A percentile compares a stretch with the other conserved stretches of the same genome.
These are phyloP conservation scores for Aphaenogaster floridana DNA, from an alignment of 1,140 invertebrate species.

Conservation along the genomic window DNA sequence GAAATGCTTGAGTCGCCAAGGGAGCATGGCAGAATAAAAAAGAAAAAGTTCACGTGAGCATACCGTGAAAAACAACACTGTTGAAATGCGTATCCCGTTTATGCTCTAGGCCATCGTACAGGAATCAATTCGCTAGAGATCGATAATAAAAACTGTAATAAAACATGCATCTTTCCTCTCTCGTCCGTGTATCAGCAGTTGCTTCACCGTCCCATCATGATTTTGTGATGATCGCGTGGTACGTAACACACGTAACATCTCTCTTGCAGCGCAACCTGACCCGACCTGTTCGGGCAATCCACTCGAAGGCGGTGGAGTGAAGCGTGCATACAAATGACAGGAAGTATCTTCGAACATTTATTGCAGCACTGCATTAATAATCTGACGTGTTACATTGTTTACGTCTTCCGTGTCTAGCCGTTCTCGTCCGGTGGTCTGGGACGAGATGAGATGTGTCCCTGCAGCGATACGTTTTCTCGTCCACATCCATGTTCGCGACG, in stretches of 20 bases:
- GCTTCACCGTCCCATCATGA: not conserved
- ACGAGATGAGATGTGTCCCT: constrained; percentile 14
- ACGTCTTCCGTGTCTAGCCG: not conserved
- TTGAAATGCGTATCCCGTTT: not conserved
- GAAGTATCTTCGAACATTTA: constrained; percentile 49
- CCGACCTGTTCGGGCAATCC: not conserved
- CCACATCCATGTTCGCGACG: not conserved
- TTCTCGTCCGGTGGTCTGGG: not conserved
- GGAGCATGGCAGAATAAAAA: not conserved
- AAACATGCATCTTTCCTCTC: not conserved
- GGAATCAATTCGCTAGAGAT: not conserved
- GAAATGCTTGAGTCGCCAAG: not conserved
- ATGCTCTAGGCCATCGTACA: not conserved
- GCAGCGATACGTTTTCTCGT: not conserved
- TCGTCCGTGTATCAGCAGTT: not conserved
- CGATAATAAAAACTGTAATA: not conserved
- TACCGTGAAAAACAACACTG: not conserved
- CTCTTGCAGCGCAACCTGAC: not conserved
- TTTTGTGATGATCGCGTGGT: constrained; percentile 21
- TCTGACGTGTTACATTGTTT: constrained; percentile 35
- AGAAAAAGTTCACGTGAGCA: not conserved
- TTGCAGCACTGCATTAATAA: constrained; percentile 45
- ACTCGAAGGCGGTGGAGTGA: not conserved
- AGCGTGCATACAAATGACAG: constrained; percentile 15
- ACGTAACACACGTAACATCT: not conserved